Evolutionary conservation across 2,797 vertebrate species (phyloP), one percentile per base, ranked within the genome.

Genomic region (Sparus aurata): DNA sequence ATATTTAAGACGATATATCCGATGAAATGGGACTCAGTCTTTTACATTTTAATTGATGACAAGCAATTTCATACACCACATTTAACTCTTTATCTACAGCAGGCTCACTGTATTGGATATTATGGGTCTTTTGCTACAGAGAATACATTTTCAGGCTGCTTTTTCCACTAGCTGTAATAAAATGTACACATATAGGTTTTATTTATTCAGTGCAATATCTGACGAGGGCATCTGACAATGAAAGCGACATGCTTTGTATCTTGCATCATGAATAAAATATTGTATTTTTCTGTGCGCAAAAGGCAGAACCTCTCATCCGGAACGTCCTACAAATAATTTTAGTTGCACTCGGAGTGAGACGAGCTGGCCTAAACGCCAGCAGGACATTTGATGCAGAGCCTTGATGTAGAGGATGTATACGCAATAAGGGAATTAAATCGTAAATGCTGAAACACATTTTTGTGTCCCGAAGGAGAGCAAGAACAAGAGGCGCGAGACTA

Each of bases 241-340:
- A 77, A 59, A 71, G 77, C 11, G 15, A 84, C 78, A 80, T 71
- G 77, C 55, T 57, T 38, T 50, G 57, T 23, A 80, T 77, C 73
- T 73, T 73, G 70, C 46, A 62, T 30, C 77, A 87, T 87, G 49
- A 92, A 90, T 90, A 75, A 91, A 89, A 85, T 22, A 90, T 81
- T 17, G 57, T 72, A 50, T 85, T 82, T 85, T 78, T 74, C 53
- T 8, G 22, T 0, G n/a, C 75, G 70, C 60, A 75, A 83, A 80
- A 82, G 49, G 45, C 53, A 47, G 57, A 57, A 58, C 27, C 27
- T 73, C 60, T 80, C 68, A 78, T 83, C 61, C 66, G n/a, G 53
- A 81, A 75, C 27, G 68, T 80, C 60, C 11, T 41, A 76, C 79
- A 85, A 71, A 83, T 80, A 65, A 79, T 62, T 85, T 67, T 65